Evolutionary conservation across 1,140 invertebrate genomes (phyloP).

Genomic region (Plectus sambesii): DNA sequence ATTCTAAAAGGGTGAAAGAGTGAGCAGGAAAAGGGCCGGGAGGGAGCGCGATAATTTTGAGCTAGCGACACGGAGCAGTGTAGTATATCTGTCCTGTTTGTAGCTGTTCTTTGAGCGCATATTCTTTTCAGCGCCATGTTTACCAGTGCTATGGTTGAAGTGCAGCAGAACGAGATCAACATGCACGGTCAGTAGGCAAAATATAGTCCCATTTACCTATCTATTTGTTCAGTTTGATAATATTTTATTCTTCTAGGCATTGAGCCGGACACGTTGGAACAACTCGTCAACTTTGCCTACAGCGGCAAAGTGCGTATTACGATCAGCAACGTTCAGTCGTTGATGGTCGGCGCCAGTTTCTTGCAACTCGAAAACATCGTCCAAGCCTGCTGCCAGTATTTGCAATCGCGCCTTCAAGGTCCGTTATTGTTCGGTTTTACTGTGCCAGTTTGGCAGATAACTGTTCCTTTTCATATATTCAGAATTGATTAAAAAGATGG

Average conservation of each 20-base stretch:
- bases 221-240: background rate
- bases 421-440: no score
- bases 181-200: slow-evolving; percentile 54
- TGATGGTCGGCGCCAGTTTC: slow-evolving; percentile 27
- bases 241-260: slow-evolving; percentile 12
- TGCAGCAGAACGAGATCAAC: slow-evolving; percentile 66
- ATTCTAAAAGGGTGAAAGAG: no score
- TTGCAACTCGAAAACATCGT: slow-evolving; percentile 18
- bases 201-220: slow-evolving; percentile 9
- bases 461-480: no score
- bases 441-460: no score
- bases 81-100: no score
- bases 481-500: no score
- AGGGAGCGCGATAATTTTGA: no score
- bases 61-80: no score
- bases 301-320: slow-evolving; percentile 11
- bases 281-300: slow-evolving; percentile 14
- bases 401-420: slow-evolving; percentile 88
- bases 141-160: slow-evolving; percentile 73
- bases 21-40: no score
- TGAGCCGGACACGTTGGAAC: slow-evolving; percentile 13
- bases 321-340: slow-evolving; percentile 16
- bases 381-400: slow-evolving; percentile 71
- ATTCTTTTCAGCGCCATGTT: slow-evolving; percentile 88
- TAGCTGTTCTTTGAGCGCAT: no score